Conservation (phyloP, 2,797 vertebrate genomes). For the Channallabes apus region DNA sequence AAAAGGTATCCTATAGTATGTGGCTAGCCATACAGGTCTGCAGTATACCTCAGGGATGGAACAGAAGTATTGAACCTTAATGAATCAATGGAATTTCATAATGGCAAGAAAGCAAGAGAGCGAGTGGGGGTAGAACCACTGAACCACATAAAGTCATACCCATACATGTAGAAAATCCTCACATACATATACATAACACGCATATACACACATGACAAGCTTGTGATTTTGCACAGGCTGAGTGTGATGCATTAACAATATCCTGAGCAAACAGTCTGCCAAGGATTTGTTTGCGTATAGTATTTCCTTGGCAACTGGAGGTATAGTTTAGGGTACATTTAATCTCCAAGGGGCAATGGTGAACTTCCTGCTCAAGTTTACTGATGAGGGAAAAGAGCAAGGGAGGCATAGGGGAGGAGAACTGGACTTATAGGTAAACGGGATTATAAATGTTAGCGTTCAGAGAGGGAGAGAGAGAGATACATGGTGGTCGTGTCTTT, state of each 20-base stretch:
- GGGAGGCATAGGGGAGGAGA: conserved; percentile 12
- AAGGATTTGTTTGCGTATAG: conserved; percentile 66
- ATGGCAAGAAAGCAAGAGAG: not conserved
- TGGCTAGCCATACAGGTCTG: not conserved
- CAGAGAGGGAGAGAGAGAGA: conserved; percentile 8
- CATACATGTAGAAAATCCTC: not conserved
- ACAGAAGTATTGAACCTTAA: not conserved
- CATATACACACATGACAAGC: conserved; percentile 19
- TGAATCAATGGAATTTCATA: not conserved
- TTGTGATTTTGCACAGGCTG: conserved; percentile 9
- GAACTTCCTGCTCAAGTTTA: conserved; percentile 60
- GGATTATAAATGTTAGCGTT: conserved; percentile 22
- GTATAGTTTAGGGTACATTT: conserved; percentile 57
- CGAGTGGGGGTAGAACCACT: not conserved
- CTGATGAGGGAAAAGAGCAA: conserved; percentile 29
- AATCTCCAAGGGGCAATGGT: conserved; percentile 56
- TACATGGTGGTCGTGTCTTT: not conserved
- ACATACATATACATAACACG: not conserved
- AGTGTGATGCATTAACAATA: conserved; percentile 66
- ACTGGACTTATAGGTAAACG: conserved; percentile 63
- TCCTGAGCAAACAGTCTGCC: conserved; percentile 64
- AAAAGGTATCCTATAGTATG: no score
- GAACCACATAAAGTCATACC: conserved; percentile 2
- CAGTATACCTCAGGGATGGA: not conserved
- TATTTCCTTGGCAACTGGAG: conserved; percentile 66